Evolutionary conservation across 2,888 invertebrate species (phyloP), one percentile per base, ranked within the genome.

Genomic region (Atherix ibis): DNA sequence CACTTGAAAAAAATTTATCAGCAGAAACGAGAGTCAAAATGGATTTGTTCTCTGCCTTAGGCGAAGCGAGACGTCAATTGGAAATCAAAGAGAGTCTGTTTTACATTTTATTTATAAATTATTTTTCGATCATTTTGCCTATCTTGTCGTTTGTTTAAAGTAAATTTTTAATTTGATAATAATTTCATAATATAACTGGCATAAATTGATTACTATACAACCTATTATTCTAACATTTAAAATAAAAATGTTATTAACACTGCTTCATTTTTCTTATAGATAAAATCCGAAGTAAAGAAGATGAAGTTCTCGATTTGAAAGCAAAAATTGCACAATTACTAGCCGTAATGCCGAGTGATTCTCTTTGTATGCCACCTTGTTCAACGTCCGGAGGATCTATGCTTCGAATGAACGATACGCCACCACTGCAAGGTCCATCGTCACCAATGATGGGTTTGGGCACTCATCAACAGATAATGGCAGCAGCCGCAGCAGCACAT

Each of bases 1-100:
- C 91, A 56, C 70, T 97, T 49, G 92, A 97, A 66, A 82, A 83
- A 54, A 85, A 87, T 53, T 72, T 98, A 46, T 89, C 88, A 42
- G 88, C 92, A 31, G 97, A 98, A 70, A 98, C 94, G 46, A 75
- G 94, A 50, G 82, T 97, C 63, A 98, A 98, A 67, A 74, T 95
- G 51, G 97, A 98, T 67, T 74, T 98, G 53, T 92, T 97, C 65
- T 88, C 91, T 44, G 95, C 95, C 44, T 76, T 97, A 34, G 94
- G 94, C 24, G 94, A 91, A 58, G 91, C 88, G 44, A 91, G 91
- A 62, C 70, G 91, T 36, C 82, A 85, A 60, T 68, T 91, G 51
- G 82, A 81, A 64, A 78, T 87, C 56, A 74, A 78, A 63, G 84
- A 87, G 50, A 75, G 88, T 88, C 60, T 67, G 72, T 65, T 35